phyloP scores from a whole-genome alignment of 1,140 invertebrate species.

The Radopholus similis region DNA sequence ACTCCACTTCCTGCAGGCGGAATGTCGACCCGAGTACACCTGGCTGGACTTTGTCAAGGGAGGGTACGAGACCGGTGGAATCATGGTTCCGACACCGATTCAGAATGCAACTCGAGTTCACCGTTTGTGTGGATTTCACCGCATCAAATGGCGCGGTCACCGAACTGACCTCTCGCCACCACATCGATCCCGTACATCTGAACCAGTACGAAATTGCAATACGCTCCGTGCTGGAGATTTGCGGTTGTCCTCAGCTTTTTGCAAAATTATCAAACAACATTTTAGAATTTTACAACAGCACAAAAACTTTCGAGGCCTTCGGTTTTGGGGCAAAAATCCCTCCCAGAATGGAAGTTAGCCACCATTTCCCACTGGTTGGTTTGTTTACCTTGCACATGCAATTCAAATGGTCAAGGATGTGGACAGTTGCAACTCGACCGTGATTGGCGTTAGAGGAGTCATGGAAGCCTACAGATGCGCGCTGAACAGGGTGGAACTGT shows the following conservation, averaged over 20 bases:
- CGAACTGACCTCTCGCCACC: conserved; percentile 66
- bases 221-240: conserved; percentile 62
- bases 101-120: conserved; percentile 66
- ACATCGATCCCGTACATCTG: conserved; percentile 61
- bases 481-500: conserved; percentile 65
- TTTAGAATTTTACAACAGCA: conserved; percentile 67
- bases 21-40: conserved; percentile 1
- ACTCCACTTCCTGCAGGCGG: conserved; percentile 11
- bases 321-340: conserved; percentile 53
- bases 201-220: conserved; percentile 67
- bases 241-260: conserved; percentile 53
- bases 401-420: conserved; percentile 61
- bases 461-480: conserved; percentile 60
- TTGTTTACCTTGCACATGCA: not conserved
- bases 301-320: conserved; percentile 50
- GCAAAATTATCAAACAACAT: conserved; percentile 60
- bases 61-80: not conserved
- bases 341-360: conserved; percentile 24
- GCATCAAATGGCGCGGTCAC: conserved; percentile 69
- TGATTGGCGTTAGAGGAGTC: conserved; percentile 62
- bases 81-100: not conserved
- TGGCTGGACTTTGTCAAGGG: conserved; percentile 15
- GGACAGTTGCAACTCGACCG: conserved; percentile 65
- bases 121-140: conserved; percentile 71
- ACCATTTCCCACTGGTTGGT: conserved; percentile 47